Evolutionary conservation across 2,888 invertebrate species (phyloP), one percentile per base, ranked within the genome.

Genomic region (Xanthia icteritia): DNA sequence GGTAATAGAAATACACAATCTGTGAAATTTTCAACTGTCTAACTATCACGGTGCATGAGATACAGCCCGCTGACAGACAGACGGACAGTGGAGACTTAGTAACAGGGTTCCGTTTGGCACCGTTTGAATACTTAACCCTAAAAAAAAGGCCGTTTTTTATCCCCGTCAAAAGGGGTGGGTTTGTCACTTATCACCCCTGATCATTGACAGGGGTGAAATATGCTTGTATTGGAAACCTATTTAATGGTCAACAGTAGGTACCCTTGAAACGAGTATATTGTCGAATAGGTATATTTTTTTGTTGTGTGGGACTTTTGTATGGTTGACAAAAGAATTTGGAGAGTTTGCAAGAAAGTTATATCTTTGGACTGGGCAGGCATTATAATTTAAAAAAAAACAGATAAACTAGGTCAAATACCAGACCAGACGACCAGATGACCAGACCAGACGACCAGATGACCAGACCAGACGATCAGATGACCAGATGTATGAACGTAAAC

Each of bases 171-270:
- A 83, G 83, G 69, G 69, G 39, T 73, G 69, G 75, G 23, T 60
- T 54, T 76, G 83, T 67, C 83, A 83, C 79, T 83, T 79, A 79
- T 83, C 76, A 83, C 73, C 73, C 48, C 51, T 56, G 27, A 63
- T 70, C 66, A 79, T 76, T 83, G 84, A 83, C 76, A 68, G 66
- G 67, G 76, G 66, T 83, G 70, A 83, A 83, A 83, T 73, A 83
- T 73, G 69, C 69, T 60, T 76, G 75, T 76, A 79, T 76, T 73
- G 60, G 61, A 45, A 73, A 36, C 56, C 67, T 51, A 48, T 67
- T 51, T 81, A 48, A 61, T 60, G 82, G 56, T 78, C 64, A 74
- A 58, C 39, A 45, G 45, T 17, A 17, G 45, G 45, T 45, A 74
- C 39, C 54, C 83, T 82, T 69, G 64, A 72, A 56, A 42, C 1